Evolutionary conservation across 2,888 invertebrate genomes (phyloP).

Genomic region (Polyommatus iphigenia): DNA sequence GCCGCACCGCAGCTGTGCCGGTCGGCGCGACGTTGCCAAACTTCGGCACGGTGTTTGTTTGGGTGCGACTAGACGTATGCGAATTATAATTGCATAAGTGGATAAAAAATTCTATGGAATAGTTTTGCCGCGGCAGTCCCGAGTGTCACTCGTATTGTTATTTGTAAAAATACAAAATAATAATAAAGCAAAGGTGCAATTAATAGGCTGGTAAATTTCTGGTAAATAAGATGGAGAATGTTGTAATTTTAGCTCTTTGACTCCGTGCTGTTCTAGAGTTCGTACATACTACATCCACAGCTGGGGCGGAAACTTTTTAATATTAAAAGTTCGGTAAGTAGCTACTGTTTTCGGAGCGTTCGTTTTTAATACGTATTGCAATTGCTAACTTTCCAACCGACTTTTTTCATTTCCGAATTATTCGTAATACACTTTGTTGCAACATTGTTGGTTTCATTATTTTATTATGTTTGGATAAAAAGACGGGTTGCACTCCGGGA

Average conservation of each 20-base stretch:
- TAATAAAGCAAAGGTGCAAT: too few species aligned
- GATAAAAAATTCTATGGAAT: too few species aligned
- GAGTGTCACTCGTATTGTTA: too few species aligned
- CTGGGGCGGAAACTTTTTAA: neutral
- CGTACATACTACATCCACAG: neutral
- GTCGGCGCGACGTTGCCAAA: too few species aligned
- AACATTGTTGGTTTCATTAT: neutral
- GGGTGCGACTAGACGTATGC: too few species aligned
- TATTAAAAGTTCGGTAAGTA: slow-evolving; percentile 11
- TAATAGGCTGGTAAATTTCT: too few species aligned
- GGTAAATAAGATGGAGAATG: neutral
- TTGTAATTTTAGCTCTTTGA: neutral
- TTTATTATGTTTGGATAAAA: neutral
- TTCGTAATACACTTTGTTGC: slow-evolving; percentile 7
- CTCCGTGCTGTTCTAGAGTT: neutral
- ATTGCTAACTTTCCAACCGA: slow-evolving; percentile 7
- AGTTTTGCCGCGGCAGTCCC: too few species aligned
- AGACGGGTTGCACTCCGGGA: too few species aligned
- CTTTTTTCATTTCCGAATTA: neutral
- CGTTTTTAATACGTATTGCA: slow-evolving; percentile 22
- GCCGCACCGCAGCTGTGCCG: too few species aligned
- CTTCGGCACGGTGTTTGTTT: too few species aligned
- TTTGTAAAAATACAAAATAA: too few species aligned
- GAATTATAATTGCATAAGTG: too few species aligned
- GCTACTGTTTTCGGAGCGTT: slow-evolving; percentile 7